Conservation (phyloP, 1,140 invertebrate species). For the Colletes latitarsis region DNA sequence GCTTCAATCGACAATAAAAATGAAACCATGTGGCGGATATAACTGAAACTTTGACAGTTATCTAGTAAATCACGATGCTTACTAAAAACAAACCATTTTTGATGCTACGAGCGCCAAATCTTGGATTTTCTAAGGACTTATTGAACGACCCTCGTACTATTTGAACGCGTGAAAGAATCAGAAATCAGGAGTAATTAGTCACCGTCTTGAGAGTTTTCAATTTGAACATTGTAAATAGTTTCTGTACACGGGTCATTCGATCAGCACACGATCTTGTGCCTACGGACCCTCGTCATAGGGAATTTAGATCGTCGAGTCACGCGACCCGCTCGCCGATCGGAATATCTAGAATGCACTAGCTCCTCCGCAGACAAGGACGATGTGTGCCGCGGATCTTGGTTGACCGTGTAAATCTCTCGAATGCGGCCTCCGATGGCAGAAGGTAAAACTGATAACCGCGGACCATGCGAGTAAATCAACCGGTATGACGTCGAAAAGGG, state of each 20-base stretch:
- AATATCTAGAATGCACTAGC: slow-evolving; percentile 36
- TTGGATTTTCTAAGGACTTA: too few relatives aligned
- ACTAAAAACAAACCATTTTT: too few relatives aligned
- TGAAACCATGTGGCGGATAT: too few relatives aligned
- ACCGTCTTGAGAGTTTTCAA: neutral
- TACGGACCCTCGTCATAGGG: neutral
- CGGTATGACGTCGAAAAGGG: slow-evolving; percentile 47
- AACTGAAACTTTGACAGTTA: too few relatives aligned
- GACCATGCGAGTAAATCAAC: slow-evolving; percentile 48
- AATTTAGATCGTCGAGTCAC: slow-evolving; percentile 44
- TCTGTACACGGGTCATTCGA: too few relatives aligned
- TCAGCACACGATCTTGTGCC: neutral
- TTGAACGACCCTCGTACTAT: too few relatives aligned
- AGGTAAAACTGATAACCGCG: slow-evolving; percentile 47
- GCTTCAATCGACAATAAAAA: too few relatives aligned
- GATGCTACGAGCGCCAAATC: too few relatives aligned
- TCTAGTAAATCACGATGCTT: too few relatives aligned
- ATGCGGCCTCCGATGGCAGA: slow-evolving; percentile 33
- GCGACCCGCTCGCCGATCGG: slow-evolving; percentile 10
- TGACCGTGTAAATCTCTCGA: slow-evolving; percentile 35
- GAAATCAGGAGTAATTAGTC: neutral
- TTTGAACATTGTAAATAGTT: neutral
- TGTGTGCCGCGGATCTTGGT: slow-evolving; percentile 34
- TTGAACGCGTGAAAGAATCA: too few relatives aligned
- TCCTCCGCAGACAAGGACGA: slow-evolving; percentile 31